These are phyloP conservation scores for Pagrus major DNA, from an alignment of 2,113 vertebrate species.

Conservation along the genomic window DNA sequence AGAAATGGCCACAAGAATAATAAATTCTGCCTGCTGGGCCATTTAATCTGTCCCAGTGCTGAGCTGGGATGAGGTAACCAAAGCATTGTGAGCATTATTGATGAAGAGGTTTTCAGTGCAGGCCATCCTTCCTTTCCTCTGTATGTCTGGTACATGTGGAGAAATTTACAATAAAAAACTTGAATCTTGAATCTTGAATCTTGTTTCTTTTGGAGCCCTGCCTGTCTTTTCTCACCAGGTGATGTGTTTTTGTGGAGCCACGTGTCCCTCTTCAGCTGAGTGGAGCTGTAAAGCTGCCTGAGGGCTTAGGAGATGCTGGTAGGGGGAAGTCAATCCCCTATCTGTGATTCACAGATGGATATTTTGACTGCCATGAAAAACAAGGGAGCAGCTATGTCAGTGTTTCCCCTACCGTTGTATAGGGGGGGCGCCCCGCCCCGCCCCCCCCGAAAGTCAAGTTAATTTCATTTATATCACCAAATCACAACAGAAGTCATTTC, in stretches of 20 bases:
- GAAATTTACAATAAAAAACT: no score
- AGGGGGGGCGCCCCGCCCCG: no score
- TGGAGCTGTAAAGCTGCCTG: slow-evolving; percentile 2
- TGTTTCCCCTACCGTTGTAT: no score
- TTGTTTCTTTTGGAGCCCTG: slow-evolving; percentile 23
- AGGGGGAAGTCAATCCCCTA: neutral
- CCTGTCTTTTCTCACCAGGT: slow-evolving; percentile 37
- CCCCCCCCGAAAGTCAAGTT: no score
- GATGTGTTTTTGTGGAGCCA: slow-evolving; percentile 25
- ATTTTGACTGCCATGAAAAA: slow-evolving; percentile 2
- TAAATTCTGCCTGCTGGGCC: neutral
- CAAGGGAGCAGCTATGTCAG: neutral
- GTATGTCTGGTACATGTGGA: no score
- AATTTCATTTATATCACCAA: no score
- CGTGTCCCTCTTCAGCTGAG: neutral
- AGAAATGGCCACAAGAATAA: neutral
- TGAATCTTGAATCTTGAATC: no score
- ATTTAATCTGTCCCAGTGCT: slow-evolving; percentile 6
- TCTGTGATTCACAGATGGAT: slow-evolving; percentile 18
- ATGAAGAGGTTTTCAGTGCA: slow-evolving; percentile 12
- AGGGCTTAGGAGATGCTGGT: slow-evolving; percentile 22
- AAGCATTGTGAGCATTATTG: slow-evolving; percentile 3
- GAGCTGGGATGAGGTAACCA: neutral
- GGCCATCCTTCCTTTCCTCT: no score
- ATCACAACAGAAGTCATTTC: no score